Evolutionary conservation across 2,113 vertebrate species (phyloP).

Genomic region (Thinocorus orbignyianus): DNA sequence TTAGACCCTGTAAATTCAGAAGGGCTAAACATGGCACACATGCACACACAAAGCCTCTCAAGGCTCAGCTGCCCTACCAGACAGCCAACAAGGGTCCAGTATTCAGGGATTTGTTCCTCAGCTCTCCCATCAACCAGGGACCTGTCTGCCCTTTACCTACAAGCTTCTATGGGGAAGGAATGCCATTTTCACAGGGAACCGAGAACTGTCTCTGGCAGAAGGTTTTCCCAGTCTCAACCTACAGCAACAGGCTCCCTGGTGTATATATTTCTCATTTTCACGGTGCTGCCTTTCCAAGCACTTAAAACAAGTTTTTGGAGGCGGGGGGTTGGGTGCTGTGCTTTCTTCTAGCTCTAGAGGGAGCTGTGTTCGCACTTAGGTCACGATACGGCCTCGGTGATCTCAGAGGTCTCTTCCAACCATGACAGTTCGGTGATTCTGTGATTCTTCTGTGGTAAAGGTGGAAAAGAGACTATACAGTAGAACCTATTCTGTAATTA

Average conservation of each 20-base stretch:
- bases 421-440: no score
- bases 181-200: not conserved
- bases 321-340: fast-evolving
- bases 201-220: not conserved
- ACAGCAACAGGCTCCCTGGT: not conserved
- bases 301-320: not conserved
- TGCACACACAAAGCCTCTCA: fast-evolving
- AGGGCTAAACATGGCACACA: not conserved
- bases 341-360: not conserved
- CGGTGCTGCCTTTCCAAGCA: fast-evolving
- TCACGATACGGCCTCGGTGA: not conserved
- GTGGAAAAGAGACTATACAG: not conserved
- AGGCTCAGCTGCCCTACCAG: fast-evolving
- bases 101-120: not conserved
- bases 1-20: not conserved
- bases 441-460: fast-evolving
- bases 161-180: not conserved
- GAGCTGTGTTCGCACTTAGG: not conserved
- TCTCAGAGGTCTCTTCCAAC: no score
- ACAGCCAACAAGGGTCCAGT: no score
- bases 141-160: not conserved
- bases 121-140: not conserved
- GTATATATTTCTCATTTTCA: fast-evolving
- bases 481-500: not conserved
- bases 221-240: not conserved